These are phyloP conservation scores for Deilephila porcellus DNA, from an alignment of 2,888 invertebrate species.

Conservation along the genomic window DNA sequence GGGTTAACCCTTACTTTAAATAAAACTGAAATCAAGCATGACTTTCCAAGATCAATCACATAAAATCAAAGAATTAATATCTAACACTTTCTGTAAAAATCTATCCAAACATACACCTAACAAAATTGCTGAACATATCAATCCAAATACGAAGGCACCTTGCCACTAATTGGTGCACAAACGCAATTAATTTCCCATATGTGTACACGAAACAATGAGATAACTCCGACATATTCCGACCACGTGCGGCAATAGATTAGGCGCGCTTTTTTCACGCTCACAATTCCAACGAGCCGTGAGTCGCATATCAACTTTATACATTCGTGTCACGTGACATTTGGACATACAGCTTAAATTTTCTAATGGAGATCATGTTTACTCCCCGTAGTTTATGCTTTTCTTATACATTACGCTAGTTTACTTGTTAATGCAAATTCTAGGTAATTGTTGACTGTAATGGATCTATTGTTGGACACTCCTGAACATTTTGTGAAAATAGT, in stretches of 20 bases:
- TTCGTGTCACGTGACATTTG: conserved; percentile 28
- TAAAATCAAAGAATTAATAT: not conserved
- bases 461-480: not conserved
- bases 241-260: conserved; percentile 44
- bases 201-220: conserved; percentile 21
- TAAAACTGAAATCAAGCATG: no score
- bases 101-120: not conserved
- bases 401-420: not conserved
- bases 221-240: conserved; percentile 39
- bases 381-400: not conserved
- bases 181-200: conserved; percentile 27
- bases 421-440: not conserved
- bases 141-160: not conserved
- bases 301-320: conserved; percentile 42
- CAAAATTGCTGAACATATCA: not conserved
- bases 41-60: no score
- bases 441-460: not conserved
- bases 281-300: conserved; percentile 44
- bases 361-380: conserved; percentile 23
- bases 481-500: not conserved
- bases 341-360: conserved; percentile 20
- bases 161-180: conserved; percentile 5
- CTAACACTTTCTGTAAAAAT: not conserved
- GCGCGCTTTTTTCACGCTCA: conserved; percentile 41
- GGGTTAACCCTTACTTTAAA: no score